phyloP scores from a whole-genome alignment of 1,140 invertebrate species.

The Eumeta japonica region DNA sequence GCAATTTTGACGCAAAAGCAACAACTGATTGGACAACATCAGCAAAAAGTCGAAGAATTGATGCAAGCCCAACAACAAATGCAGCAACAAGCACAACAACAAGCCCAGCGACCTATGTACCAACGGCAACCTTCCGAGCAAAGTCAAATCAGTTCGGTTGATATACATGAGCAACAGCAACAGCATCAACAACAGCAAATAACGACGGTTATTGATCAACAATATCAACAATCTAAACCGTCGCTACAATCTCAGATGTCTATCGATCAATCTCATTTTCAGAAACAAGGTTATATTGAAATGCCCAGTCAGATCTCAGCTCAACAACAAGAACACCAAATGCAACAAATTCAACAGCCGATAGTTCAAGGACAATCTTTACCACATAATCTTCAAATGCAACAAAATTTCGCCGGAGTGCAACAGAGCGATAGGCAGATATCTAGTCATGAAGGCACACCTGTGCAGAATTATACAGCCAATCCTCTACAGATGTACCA shows the following conservation, averaged over 20 bases:
- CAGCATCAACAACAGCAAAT: slow-evolving; percentile 31
- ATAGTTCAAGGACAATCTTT: slow-evolving; percentile 46
- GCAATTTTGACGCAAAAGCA: slow-evolving; percentile 50
- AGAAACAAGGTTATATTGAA: slow-evolving; percentile 35
- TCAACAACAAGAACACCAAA: slow-evolving; percentile 30
- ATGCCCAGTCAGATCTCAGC: slow-evolving; percentile 32
- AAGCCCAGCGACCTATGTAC: slow-evolving; percentile 42
- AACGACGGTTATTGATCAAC: no score
- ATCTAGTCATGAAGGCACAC: slow-evolving; percentile 57
- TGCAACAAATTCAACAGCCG: slow-evolving; percentile 16
- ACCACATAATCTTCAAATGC: slow-evolving; percentile 33
- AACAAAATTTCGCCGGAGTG: slow-evolving; percentile 30
- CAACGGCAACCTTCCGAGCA: slow-evolving; percentile 43
- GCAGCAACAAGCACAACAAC: no score
- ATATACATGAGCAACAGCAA: slow-evolving; percentile 34
- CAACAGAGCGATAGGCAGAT: slow-evolving; percentile 48
- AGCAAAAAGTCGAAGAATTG: slow-evolving; percentile 48
- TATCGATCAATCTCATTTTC: slow-evolving; percentile 37
- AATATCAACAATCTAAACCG: slow-evolving; percentile 48
- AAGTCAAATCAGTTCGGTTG: slow-evolving; percentile 38
- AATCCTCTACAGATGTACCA: slow-evolving; percentile 50
- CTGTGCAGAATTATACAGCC: slow-evolving; percentile 46
- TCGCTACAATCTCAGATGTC: slow-evolving; percentile 38
- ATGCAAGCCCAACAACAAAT: slow-evolving; percentile 41
- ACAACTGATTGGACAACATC: slow-evolving; percentile 56